Conservation (phyloP, 2,797 vertebrate species). For the Hozukius guyotensis region DNA sequence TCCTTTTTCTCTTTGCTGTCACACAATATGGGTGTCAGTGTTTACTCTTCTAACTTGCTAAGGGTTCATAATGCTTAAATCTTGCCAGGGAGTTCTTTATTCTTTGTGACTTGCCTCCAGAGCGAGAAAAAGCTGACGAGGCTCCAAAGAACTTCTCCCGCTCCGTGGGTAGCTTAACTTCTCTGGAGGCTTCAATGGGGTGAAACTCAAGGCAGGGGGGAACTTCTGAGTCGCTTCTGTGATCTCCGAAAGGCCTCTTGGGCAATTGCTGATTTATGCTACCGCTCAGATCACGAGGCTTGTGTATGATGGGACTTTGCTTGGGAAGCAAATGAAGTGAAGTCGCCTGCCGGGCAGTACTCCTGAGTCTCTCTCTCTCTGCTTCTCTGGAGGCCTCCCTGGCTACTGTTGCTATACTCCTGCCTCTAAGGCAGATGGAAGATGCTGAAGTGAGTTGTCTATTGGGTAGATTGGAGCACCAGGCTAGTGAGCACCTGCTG, state of each 20-base stretch:
- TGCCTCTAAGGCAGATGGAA: constrained; percentile 57
- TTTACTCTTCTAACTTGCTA: not conserved
- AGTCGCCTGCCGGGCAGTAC: not conserved
- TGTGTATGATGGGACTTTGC: constrained; percentile 4
- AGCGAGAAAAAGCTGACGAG: not conserved
- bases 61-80: not conserved
- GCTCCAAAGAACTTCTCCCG: not conserved
- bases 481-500: constrained; percentile 3
- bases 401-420: constrained; percentile 37
- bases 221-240: constrained; percentile 10
- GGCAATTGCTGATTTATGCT: constrained; percentile 12
- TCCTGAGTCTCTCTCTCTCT: constrained; percentile 24
- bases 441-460: constrained; percentile 28
- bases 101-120: constrained; percentile 1
- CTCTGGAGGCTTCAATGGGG: constrained; percentile 1
- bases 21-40: not conserved
- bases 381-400: constrained; percentile 37
- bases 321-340: constrained; percentile 1
- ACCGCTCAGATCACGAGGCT: not conserved
- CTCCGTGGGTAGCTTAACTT: not conserved
- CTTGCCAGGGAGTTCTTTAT: constrained; percentile 10
- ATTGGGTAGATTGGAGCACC: constrained; percentile 27
- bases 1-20: not conserved
- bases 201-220: constrained; percentile 2
- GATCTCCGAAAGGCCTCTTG: constrained; percentile 7